phyloP scores from a whole-genome alignment of 2,888 invertebrate genomes.

The Dryocosmus kuriphilus region DNA sequence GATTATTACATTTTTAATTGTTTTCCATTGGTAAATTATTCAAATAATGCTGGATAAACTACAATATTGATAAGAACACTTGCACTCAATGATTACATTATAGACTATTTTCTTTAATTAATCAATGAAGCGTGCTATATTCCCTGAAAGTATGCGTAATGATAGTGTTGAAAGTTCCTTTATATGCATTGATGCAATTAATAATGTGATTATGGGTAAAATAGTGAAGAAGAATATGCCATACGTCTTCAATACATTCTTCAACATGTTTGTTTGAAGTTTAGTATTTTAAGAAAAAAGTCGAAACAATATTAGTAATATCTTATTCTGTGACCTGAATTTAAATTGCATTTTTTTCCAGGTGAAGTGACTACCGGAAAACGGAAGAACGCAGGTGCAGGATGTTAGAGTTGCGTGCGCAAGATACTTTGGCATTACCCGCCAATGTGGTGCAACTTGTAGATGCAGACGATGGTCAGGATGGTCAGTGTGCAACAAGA shows the following conservation, averaged over 20 bases:
- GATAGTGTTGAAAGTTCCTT: background rate
- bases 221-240: too few species aligned
- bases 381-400: constrained; percentile 54
- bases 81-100: background rate
- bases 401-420: constrained; percentile 55
- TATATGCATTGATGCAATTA: background rate
- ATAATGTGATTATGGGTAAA: too few species aligned
- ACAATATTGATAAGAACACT: background rate
- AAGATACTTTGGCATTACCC: constrained; percentile 53
- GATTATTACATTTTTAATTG: background rate
- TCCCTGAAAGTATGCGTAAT: background rate
- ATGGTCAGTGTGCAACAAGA: constrained; percentile 71
- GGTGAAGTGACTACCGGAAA: constrained; percentile 44
- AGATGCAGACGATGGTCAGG: constrained; percentile 72
- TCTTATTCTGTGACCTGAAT: background rate
- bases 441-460: constrained; percentile 62
- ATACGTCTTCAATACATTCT: too few species aligned
- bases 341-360: background rate
- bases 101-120: background rate
- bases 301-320: too few species aligned
- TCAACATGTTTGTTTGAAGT: too few species aligned
- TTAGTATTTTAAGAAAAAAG: too few species aligned
- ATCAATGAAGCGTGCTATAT: background rate
- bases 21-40: background rate
- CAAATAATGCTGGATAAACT: background rate